Percentiles rank a stretch among this genome's conserved stretches.
phyloP scores from a whole-genome alignment of 2,797 vertebrate species.

The Tiaroga cobitis region DNA sequence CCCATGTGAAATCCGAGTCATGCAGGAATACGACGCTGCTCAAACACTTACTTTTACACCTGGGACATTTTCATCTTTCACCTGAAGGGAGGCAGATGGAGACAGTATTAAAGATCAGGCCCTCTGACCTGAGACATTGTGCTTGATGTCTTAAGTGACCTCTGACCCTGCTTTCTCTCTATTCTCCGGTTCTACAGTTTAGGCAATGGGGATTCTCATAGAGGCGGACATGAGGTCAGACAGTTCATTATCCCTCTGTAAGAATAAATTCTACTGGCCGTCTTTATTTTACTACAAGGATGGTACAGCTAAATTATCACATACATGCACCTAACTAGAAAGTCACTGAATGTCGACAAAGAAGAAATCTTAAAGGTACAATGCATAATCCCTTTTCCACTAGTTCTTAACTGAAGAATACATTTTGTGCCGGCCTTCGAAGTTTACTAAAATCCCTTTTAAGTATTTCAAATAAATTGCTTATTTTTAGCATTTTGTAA shows the following conservation, averaged over 20 bases:
- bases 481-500: too few relatives aligned
- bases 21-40: not conserved
- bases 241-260: not conserved
- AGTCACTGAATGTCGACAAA: not conserved
- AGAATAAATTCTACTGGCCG: not conserved
- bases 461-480: not conserved
- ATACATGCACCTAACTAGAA: not conserved
- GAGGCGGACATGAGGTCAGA: not conserved
- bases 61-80: conserved; percentile 91
- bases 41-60: conserved; percentile 84
- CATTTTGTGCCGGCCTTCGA: not conserved
- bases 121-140: not conserved
- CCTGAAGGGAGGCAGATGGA: conserved; percentile 78
- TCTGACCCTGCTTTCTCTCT: not conserved
- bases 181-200: not conserved
- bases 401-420: not conserved
- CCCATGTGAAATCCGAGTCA: conserved; percentile 46
- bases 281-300: not conserved
- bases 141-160: not conserved
- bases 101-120: conserved; percentile 3
- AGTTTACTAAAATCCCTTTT: not conserved
- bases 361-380: not conserved
- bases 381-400: not conserved
- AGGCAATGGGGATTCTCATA: not conserved
- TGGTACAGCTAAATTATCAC: not conserved